phyloP scores from a whole-genome alignment of 2,888 invertebrate species.

The Sinohyriopsis cumingii region DNA sequence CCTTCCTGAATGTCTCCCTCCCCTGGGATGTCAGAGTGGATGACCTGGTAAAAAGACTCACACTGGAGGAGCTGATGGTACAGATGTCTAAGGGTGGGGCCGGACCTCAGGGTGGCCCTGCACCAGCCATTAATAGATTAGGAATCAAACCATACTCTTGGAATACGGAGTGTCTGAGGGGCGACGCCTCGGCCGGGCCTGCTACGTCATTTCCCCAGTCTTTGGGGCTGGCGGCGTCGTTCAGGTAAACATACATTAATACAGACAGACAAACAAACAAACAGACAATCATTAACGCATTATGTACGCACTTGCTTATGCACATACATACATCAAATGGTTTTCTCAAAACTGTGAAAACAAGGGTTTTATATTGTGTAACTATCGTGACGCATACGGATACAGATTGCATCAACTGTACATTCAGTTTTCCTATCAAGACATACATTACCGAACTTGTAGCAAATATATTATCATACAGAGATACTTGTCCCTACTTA shows the following conservation, averaged over 20 bases:
- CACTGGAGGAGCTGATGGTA: slow-evolving; percentile 57
- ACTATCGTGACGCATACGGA: no score
- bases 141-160: slow-evolving; percentile 60
- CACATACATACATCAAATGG: no score
- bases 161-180: slow-evolving; percentile 66
- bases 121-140: slow-evolving; percentile 60
- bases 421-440: no score
- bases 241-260: slow-evolving; percentile 48
- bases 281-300: no score
- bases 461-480: no score
- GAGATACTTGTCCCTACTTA: no score
- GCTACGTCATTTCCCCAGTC: slow-evolving; percentile 68
- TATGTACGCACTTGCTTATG: no score
- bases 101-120: slow-evolving; percentile 49
- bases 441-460: no score
- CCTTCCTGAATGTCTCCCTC: slow-evolving; percentile 60
- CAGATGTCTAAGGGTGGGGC: slow-evolving; percentile 57
- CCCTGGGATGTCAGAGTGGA: slow-evolving; percentile 61
- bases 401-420: no score
- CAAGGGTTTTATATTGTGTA: no score
- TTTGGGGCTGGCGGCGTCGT: slow-evolving; percentile 65
- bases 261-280: no score
- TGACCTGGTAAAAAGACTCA: slow-evolving; percentile 63
- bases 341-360: no score
- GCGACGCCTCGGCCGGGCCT: slow-evolving; percentile 58